Evolutionary conservation across 2,888 invertebrate species (phyloP), one percentile per base, ranked within the genome.

Genomic region (Hypselothyrea guttata): DNA sequence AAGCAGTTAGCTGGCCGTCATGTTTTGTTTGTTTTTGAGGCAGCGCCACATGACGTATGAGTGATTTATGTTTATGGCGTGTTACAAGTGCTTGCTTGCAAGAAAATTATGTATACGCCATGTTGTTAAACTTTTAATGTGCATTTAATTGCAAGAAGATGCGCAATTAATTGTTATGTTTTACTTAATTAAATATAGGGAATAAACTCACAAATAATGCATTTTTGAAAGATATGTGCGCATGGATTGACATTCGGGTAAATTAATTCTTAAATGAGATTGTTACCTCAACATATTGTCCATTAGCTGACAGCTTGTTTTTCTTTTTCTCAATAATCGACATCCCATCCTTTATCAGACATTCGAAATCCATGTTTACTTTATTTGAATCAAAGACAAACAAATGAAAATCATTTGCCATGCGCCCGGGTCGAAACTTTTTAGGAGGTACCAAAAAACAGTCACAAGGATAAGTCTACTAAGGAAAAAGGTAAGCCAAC

Each of bases 21-120:
- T 42, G 41, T 59, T 63, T 71, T 68, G 47, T 46, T 37, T 54
- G 47, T 42, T 60, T 53, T 66, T 48, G 58, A 15, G 18, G 41
- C 45, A 56, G 65, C 65, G 70, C 82, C 78, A 67, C 79, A 71
- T 81, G 81, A 83, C 85, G 71, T 74, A 69, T 74, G 79, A 81
- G 79, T 81, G 81, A 81, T 81, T 81, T 83, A 83, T 81, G 79
- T 71, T 57, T 44, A 38, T 37, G 54, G 42, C 59, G 62, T 64
- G 38, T 49, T n/a, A n/a, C n/a, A n/a, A n/a, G n/a, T n/a, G n/a
- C n/a, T n/a, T n/a, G n/a, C n/a, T n/a, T 54, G 54, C 57, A 40
- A 37, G 55, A 7, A 62, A 52, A 75, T 74, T 72, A 70, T 75
- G 67, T 66, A 70, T 64, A 59, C 63, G 63, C 38, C 75, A 64